A percentile compares a stretch with the other conserved stretches of the same genome.
Conservation (phyloP, 1,140 invertebrate genomes). For the Aphaenogaster ashmeadi region DNA sequence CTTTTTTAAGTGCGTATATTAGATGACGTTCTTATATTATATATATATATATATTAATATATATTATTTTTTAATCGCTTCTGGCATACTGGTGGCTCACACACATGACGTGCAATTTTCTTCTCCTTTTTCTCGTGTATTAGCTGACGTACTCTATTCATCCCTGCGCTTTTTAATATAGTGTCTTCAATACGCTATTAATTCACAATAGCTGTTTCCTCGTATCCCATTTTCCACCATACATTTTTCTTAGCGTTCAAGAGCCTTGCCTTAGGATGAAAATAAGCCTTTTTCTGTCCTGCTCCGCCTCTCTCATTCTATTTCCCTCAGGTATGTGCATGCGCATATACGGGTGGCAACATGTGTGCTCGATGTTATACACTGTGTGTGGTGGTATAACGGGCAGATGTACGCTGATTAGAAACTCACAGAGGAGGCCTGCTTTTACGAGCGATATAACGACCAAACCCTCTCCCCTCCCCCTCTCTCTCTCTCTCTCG, state of each 20-base stretch:
- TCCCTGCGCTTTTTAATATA: neutral
- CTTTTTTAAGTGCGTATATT: neutral
- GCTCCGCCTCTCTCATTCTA: neutral
- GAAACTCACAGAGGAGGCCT: slow-evolving; percentile 62
- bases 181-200: slow-evolving; percentile 6
- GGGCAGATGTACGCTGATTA: slow-evolving; percentile 75
- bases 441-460: slow-evolving; percentile 60
- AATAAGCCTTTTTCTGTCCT: slow-evolving; percentile 11
- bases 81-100: no score
- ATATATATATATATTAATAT: neutral
- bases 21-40: neutral
- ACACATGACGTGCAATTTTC: neutral
- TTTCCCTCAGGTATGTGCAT: slow-evolving; percentile 38
- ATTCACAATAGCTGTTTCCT: slow-evolving; percentile 10
- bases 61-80: neutral
- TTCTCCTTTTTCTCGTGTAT: neutral
- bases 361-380: slow-evolving; percentile 5
- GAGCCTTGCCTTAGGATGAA: slow-evolving; percentile 1
- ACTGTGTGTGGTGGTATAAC: slow-evolving; percentile 48
- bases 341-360: slow-evolving; percentile 38
- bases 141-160: neutral
- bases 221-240: slow-evolving; percentile 4
- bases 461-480: slow-evolving; percentile 38
- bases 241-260: slow-evolving; percentile 9
- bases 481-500: neutral